Evolutionary conservation across 2,113 vertebrate genomes (phyloP), one percentile per base, ranked within the genome.

Genomic region (Gadus macrocephalus): DNA sequence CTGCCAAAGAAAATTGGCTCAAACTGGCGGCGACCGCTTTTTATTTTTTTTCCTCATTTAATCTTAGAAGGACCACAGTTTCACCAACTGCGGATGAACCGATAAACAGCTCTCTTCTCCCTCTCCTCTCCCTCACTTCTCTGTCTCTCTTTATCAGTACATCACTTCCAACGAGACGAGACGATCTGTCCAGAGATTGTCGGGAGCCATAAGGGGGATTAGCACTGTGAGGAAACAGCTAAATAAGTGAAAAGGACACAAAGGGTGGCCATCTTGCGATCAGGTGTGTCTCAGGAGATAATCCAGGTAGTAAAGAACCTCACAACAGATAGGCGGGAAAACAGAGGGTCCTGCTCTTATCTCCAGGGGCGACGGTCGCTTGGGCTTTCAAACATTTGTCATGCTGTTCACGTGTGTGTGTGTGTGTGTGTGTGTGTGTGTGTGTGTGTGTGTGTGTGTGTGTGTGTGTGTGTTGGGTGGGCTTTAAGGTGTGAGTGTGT

Each of bases 41-140:
- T 49, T 49, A 2, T 49, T 9, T 49, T 49, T 49, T 14, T 49
- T 49, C 2, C 42, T 49, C 12, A 72, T 62, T 75, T 86, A 85
- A 88, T 89, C 87, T 82, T 81, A 61, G 59, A 53, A 17, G 67
- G 74, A 79, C 80, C 84, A 72, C 62, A 80, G 84, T 49, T 49
- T 53, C 55, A 3, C 78, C 69, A 75, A 69, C 77, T 80, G 72
- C 80, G 83, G 77, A 81, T 79, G 55, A 68, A 67, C 76, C 64
- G 85, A 88, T 86, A 88, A 90, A 79, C 66, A 69, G 71, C 66
- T 68, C 74, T 72, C 65, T 70, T 83, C 81, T 80, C 80, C 86
- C 75, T 77, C 69, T 75, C 68, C 64, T 49, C 42, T 49, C 42
- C 11, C 42, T 49, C 42, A 14, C 42, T 9, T 49, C 42, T 49